Base-by-base conservation (phyloP, 2,113 vertebrate genomes). In the Petaurus breviceps region DNA sequence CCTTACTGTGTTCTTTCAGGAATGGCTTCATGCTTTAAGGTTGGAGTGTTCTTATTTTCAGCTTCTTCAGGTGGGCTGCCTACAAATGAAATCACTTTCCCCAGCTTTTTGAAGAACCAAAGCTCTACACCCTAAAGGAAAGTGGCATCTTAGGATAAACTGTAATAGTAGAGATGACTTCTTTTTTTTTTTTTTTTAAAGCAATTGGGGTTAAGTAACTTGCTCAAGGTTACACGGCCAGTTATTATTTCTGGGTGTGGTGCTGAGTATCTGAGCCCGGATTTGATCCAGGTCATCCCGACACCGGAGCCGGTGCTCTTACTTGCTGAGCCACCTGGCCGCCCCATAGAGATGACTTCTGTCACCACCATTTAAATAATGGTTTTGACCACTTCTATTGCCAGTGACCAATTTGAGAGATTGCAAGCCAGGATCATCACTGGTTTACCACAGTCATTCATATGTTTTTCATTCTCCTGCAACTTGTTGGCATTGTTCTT, bases 101-200 rank as follows among this genome's bases (percentile, higher is more conserved):
- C 99, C 23, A 98, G 94, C 51, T 98, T 99, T 5, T 98, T 99
- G 57, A 98, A 99, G 96, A 96, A 98, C 3, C 98, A 98, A 46
- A 99, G 99, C 77, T 37, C 99, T 22, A 99, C 99, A 16, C 98
- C 51, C 95, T 99, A 3, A 95, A 99, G 99, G 99, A 43, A 99
- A 99, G 96, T 99, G 99, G 99, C 99, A 99, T 98, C 98, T 99
- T 0, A 99, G 99, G 0, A 97, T 99, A 8, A 99, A 98, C 98
- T 99, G 99, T 95, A 94, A 99, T 93, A 98, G 95, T 96, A 98
- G 37, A 0, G 91, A 96, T 0, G n/a, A n/a, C n/a, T n/a, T n/a
- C n/a, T n/a, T n/a, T n/a, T n/a, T n/a, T n/a, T n/a, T n/a, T n/a
- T n/a, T n/a, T n/a, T n/a, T n/a, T n/a, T n/a, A n/a, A n/a, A n/a